Evolutionary conservation across 2,888 invertebrate species (phyloP), one percentile per base, ranked within the genome.

Genomic region (Criorhina ranunculi): DNA sequence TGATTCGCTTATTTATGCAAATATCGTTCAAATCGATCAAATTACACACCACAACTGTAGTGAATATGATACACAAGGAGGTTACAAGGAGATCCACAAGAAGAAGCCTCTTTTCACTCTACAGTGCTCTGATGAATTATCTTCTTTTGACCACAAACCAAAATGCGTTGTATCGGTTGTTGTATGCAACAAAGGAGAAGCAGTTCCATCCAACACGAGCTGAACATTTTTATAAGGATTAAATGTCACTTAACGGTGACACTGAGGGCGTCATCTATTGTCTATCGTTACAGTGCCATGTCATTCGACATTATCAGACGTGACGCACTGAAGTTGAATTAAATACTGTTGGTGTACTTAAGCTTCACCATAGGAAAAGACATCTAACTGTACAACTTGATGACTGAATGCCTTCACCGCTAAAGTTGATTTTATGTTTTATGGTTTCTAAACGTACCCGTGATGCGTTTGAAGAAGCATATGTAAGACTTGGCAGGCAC

Each of bases 11-110:
- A 73, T 55, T 55, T 57, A 57, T 62, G 73, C 73, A 79, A 73
- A 79, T 83, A 83, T 83, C 83, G 62, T 62, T 69, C 72, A 82
- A 82, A 72, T 79, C 31, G 62, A 73, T 83, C 79, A 40, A 29
- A 37, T 83, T 83, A 37, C 69, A 55, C 17, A 82, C 82, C 82
- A 42, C 66, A 57, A 49, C 44, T 35, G 64, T 42, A 33, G 72
- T 11, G 31, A 55, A 64, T 57, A 7, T 19, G 40, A 59, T 42
- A 57, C 66, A n/a, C n/a, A n/a, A n/a, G n/a, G n/a, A n/a, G n/a
- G n/a, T n/a, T n/a, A n/a, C 24, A 49, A 15, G 60, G 9, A 37
- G 64, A 46, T 12, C 11, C 19, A n/a, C 37, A 40, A 40, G 35
- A 33, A 44, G 55, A 57, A 44, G 33, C 19, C 53, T 67, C 53